Percentiles rank a stretch among this genome's conserved stretches.
Evolutionary conservation across 2,888 invertebrate species (phyloP).

Genomic region (Apamea crenata): DNA sequence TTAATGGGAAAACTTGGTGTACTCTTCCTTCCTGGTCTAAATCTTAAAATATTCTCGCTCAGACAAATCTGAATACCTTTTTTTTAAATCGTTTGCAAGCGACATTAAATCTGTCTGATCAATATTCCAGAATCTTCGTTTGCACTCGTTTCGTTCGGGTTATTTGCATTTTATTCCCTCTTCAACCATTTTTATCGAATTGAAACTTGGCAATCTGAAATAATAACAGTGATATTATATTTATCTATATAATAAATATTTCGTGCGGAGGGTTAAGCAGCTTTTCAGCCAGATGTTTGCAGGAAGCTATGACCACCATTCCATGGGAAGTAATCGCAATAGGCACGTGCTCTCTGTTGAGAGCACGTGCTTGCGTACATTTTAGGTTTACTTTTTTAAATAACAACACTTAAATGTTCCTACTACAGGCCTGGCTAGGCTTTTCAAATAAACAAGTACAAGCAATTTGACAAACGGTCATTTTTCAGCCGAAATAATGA

Average conservation of each 20-base stretch:
- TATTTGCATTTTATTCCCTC: constrained; percentile 71
- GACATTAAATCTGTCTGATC: constrained; percentile 60
- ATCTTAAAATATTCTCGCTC: constrained; percentile 32
- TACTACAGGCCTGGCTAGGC: not conserved
- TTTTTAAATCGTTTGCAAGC: constrained; percentile 41
- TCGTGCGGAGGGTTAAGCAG: not conserved
- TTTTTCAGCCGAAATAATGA: not conserved
- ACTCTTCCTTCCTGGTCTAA: constrained; percentile 16
- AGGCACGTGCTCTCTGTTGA: not conserved
- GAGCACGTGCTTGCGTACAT: not conserved
- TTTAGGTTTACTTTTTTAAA: not conserved
- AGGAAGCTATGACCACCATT: not conserved
- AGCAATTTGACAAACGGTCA: not conserved
- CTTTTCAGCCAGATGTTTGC: not conserved
- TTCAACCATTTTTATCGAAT: constrained; percentile 60
- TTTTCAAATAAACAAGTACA: constrained; percentile 7
- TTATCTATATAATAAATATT: not conserved
- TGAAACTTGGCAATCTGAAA: constrained; percentile 30
- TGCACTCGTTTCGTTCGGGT: constrained; percentile 56
- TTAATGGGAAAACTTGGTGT: constrained; percentile 20
- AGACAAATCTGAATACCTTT: constrained; percentile 33
- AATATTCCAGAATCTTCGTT: constrained; percentile 69
- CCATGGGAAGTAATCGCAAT: not conserved
- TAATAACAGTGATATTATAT: constrained; percentile 25
- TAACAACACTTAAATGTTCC: not conserved